These are phyloP conservation scores for Lerema accius DNA, from an alignment of 1,140 invertebrate species.

Conservation along the genomic window DNA sequence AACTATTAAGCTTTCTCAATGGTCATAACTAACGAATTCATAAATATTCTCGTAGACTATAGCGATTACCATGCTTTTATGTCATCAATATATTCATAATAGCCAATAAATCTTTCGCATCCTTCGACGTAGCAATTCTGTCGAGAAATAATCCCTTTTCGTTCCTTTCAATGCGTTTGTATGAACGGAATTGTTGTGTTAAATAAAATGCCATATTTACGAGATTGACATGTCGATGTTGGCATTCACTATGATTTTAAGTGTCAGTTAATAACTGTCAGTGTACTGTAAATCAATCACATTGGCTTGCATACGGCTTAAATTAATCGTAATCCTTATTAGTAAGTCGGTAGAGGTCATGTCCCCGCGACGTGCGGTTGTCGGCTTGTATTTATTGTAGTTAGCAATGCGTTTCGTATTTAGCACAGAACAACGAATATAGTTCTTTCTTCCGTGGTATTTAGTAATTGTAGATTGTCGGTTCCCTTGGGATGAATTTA, in stretches of 20 bases:
- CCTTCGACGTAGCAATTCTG: background rate
- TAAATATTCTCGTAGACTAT: background rate
- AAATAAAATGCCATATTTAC: conserved; percentile 50
- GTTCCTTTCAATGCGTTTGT: conserved; percentile 19
- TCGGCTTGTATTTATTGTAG: no score
- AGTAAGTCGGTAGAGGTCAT: background rate
- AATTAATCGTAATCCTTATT: conserved; percentile 27
- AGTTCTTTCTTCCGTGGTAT: no score
- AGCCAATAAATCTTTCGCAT: background rate
- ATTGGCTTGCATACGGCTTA: conserved; percentile 24
- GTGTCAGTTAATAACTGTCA: conserved; percentile 47
- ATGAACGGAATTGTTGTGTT: conserved; percentile 11
- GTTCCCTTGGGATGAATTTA: no score
- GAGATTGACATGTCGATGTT: conserved; percentile 55
- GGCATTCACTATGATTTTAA: conserved; percentile 33
- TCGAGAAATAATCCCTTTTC: conserved; percentile 4
- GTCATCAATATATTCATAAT: background rate
- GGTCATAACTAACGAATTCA: background rate
- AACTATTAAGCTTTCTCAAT: background rate
- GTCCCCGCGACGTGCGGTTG: no score
- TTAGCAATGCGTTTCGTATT: no score
- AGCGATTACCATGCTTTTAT: conserved; percentile 20
- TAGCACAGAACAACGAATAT: no score
- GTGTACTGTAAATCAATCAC: conserved; percentile 60
- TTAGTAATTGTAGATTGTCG: no score